Evolutionary conservation across 1,140 invertebrate genomes (phyloP), one percentile per base, ranked within the genome.

Genomic region (Anthonomus grandis): DNA sequence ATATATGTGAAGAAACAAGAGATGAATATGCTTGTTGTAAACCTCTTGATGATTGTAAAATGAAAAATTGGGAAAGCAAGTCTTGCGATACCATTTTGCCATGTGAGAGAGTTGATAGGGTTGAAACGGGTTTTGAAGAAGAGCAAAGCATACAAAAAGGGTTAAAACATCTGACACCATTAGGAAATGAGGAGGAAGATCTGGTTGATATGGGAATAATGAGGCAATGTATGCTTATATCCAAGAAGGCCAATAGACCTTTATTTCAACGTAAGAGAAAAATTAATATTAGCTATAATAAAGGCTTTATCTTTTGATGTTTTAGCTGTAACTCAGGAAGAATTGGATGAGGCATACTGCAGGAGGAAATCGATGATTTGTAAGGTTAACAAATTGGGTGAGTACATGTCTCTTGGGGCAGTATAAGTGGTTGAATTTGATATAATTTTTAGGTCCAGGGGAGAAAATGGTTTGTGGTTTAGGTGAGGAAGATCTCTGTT

Each of bases 341-440:
- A 51, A 25, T 15, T 38, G 6, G 34, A 61, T 15, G 34, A 51
- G 36, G 25, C 39, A 2, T 15, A 46, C 34, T 38, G 17, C 4
- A 13, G 45, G 25, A 54, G 46, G 5, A 10, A 25, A 24, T 22
- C 45, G 42, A 13, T 52, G 8, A 18, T 64, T 10, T 60, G 54
- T 23, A 42, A 64, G 47, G 51, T 53, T 3, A 34, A 55, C 23
- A 58, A 55, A 39, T 18, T 62, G 9, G 50, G 48, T 37, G 51
- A 13, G 17, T 13, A 41, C 8, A 1, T 10, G 8, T 9, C n/a
- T 12, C 1, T 9, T 17, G 9, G 10, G 2, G 2, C 18, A 17
- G 3, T n/a, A 13, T n/a, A n/a, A 13, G 10, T 41, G 38, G 17
- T 4, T 27, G 10, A 27, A 48, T 27, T 9, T 25, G 2, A 18